phyloP scores from a whole-genome alignment of 2,113 vertebrate genomes.

The Hirundichthys speculiger region DNA sequence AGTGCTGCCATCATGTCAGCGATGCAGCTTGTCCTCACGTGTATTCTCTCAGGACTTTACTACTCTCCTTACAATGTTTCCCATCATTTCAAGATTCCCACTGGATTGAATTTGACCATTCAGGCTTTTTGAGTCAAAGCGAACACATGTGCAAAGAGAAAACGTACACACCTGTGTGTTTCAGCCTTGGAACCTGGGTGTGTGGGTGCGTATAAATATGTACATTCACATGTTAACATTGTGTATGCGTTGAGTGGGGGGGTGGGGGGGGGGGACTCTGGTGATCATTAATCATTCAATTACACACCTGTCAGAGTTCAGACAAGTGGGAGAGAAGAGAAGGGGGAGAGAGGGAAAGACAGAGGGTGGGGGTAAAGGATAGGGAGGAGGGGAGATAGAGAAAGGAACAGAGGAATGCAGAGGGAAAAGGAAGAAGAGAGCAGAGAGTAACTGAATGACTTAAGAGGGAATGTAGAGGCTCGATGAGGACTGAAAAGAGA shows the following conservation, averaged over 20 bases:
- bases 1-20: neutral
- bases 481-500: constrained; percentile 6
- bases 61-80: constrained; percentile 33
- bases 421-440: constrained; percentile 24
- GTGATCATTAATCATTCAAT: constrained; percentile 86
- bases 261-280: constrained; percentile 31
- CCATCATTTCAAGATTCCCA: constrained; percentile 42
- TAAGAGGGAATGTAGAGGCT: constrained; percentile 29
- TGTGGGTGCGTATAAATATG: constrained; percentile 39
- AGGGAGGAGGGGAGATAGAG: constrained; percentile 12
- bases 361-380: neutral
- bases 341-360: neutral
- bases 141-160: constrained; percentile 31
- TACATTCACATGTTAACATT: constrained; percentile 20
- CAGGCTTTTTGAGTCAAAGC: constrained; percentile 45
- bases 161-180: constrained; percentile 22
- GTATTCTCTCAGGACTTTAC: constrained; percentile 5
- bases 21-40: neutral
- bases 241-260: constrained; percentile 20
- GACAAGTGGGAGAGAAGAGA: constrained; percentile 71
- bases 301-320: constrained; percentile 87
- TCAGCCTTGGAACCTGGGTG: neutral
- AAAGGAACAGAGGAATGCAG: constrained; percentile 49
- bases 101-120: constrained; percentile 48
- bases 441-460: constrained; percentile 38